Percentiles rank a stretch among this genome's conserved stretches.
These are phyloP conservation scores for Cryptus armator DNA, from an alignment of 2,888 invertebrate genomes.

Conservation along the genomic window DNA sequence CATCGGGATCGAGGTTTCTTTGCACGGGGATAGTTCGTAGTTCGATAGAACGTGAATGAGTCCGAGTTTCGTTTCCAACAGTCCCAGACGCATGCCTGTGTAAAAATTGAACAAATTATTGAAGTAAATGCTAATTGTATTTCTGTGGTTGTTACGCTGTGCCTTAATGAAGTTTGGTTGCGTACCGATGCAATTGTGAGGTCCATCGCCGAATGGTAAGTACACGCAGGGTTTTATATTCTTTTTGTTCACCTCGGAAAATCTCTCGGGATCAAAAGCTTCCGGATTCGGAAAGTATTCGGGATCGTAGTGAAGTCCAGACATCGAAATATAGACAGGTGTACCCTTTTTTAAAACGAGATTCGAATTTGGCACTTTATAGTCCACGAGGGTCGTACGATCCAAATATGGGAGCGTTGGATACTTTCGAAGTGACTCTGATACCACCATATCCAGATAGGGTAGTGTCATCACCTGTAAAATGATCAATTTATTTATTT, in stretches of 20 bases:
- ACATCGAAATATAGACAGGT: conserved; percentile 79
- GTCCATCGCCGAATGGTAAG: conserved; percentile 83
- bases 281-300: conserved; percentile 83
- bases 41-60: conserved; percentile 75
- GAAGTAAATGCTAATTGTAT: too few species aligned
- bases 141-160: too few species aligned
- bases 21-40: conserved; percentile 75
- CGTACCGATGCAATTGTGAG: conserved; percentile 81
- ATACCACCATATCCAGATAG: conserved; percentile 78
- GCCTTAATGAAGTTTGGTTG: neutral
- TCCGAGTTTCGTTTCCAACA: conserved; percentile 78
- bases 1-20: conserved; percentile 75
- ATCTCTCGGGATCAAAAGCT: conserved; percentile 84
- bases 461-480: conserved; percentile 71
- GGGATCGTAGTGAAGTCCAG: conserved; percentile 82
- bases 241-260: conserved; percentile 80
- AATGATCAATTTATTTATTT: neutral
- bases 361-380: conserved; percentile 76
- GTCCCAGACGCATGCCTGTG: conserved; percentile 78
- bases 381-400: conserved; percentile 74
- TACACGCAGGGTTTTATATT: conserved; percentile 75
- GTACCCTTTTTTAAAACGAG: conserved; percentile 79
- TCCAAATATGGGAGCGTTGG: conserved; percentile 81
- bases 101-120: neutral
- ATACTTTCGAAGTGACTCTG: conserved; percentile 84